phyloP scores from a whole-genome alignment of 2,888 invertebrate species.

The Tipula helvola region DNA sequence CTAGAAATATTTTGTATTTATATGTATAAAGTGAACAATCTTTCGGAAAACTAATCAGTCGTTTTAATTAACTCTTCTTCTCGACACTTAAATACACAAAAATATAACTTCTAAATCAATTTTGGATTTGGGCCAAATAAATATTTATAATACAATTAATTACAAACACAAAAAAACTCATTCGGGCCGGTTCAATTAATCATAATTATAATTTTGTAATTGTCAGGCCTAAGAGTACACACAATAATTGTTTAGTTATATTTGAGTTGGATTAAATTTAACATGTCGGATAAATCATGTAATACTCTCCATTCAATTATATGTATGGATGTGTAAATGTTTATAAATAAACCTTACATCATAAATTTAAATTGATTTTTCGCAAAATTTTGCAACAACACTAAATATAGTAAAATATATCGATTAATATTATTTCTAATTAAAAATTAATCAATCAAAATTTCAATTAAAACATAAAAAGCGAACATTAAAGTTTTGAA shows the following conservation, averaged over 20 bases:
- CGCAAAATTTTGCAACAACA: neutral
- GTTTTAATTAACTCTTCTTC: neutral
- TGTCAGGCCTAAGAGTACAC: neutral
- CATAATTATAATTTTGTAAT: neutral
- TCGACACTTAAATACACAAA: neutral
- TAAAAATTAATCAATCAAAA: conserved; percentile 4
- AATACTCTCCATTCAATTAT: neutral
- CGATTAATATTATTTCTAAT: neutral
- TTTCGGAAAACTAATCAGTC: neutral
- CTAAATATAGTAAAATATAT: neutral
- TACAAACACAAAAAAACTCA: neutral
- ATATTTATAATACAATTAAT: neutral
- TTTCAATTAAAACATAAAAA: neutral
- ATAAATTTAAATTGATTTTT: neutral
- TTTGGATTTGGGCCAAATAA: neutral
- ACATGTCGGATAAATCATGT: neutral
- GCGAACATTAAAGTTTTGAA: neutral
- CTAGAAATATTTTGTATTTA: neutral
- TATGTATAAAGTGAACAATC: neutral
- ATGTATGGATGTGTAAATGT: neutral
- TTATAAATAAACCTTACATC: neutral
- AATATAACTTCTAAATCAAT: neutral
- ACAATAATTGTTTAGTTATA: neutral
- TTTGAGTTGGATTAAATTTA: neutral
- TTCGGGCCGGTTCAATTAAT: neutral